Conservation (phyloP, 2,888 invertebrate genomes). For the Abrostola tripartita region DNA sequence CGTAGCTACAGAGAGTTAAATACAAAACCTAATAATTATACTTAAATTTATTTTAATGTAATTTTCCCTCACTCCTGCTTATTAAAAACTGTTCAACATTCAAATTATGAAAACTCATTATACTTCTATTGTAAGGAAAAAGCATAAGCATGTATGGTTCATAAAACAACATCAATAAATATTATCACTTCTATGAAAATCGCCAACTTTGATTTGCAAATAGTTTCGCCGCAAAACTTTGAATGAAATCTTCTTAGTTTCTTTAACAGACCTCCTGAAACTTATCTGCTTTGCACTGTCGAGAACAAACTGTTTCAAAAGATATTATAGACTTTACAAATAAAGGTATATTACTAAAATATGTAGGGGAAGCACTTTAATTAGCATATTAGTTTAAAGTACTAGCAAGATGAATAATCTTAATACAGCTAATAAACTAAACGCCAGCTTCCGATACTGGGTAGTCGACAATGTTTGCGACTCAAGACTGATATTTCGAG, state of each 20-base stretch:
- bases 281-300: background rate
- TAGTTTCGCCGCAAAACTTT: background rate
- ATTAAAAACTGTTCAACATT: too few species aligned
- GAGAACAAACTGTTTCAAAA: constrained; percentile 1
- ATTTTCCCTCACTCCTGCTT: too few species aligned
- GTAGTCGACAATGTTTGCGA: constrained; percentile 52
- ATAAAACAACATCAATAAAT: constrained; percentile 3
- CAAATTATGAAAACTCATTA: too few species aligned
- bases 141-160: constrained; percentile 1
- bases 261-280: background rate
- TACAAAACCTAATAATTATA: background rate
- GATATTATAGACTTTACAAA: constrained; percentile 1
- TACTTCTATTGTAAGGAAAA: background rate
- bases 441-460: constrained; percentile 39
- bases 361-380: constrained; percentile 8
- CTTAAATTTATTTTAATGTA: too few species aligned
- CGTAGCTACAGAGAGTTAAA: background rate
- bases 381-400: constrained; percentile 22
- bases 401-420: constrained; percentile 32
- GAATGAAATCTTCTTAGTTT: background rate
- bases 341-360: constrained; percentile 1
- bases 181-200: background rate
- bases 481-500: constrained; percentile 72
- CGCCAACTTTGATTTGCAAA: background rate
- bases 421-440: constrained; percentile 33